Percentiles rank a stretch among this genome's conserved stretches.
These are phyloP conservation scores for Macrophya alboannulata DNA, from an alignment of 2,888 invertebrate species.

Conservation along the genomic window DNA sequence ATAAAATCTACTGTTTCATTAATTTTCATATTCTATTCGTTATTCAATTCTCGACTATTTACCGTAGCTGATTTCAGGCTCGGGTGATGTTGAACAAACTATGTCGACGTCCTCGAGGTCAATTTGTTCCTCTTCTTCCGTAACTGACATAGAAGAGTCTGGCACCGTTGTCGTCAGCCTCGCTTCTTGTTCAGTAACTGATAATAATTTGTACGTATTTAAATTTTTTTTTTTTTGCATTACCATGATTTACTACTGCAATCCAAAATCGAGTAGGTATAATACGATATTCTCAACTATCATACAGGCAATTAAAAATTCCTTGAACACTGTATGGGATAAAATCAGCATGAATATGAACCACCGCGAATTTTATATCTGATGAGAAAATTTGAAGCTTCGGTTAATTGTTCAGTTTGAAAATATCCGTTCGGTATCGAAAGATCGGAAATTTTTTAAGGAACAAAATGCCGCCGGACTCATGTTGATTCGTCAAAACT, in stretches of 20 bases:
- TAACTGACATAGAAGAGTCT: constrained; percentile 74
- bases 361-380: too few relatives aligned
- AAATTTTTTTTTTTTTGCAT: neutral
- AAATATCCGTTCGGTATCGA: too few relatives aligned
- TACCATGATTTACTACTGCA: neutral
- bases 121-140: constrained; percentile 70
- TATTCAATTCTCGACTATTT: constrained; percentile 56
- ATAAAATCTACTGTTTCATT: neutral
- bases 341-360: too few relatives aligned
- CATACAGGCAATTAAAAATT: neutral
- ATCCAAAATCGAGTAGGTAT: neutral
- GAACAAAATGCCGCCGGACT: too few relatives aligned
- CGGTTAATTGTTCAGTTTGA: too few relatives aligned
- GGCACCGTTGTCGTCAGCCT: constrained; percentile 68
- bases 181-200: constrained; percentile 69
- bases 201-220: constrained; percentile 42
- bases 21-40: neutral
- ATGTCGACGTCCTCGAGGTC: constrained; percentile 70
- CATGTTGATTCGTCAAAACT: too few relatives aligned
- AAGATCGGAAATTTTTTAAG: too few relatives aligned
- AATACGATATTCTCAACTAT: neutral
- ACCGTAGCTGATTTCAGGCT: constrained; percentile 75
- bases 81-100: constrained; percentile 73
- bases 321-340: neutral
- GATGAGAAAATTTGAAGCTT: too few relatives aligned